phyloP scores from a whole-genome alignment of 2,797 vertebrate species.

The Margarornis squamiger region DNA sequence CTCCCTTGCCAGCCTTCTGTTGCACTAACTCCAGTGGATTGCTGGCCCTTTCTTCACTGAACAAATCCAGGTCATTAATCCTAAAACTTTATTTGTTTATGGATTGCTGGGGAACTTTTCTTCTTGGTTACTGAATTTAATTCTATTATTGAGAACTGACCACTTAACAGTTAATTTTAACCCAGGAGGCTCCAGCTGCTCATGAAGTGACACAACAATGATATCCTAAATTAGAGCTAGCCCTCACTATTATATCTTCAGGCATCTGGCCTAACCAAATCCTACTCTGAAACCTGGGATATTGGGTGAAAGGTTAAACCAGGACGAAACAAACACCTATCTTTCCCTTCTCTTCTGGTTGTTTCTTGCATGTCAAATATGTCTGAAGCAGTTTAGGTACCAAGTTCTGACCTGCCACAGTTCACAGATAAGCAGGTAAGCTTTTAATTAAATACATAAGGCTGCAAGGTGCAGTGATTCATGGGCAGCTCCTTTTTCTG shows the following conservation, averaged over 20 bases:
- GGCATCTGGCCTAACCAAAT: background rate
- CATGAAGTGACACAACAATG: background rate
- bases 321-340: background rate
- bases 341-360: background rate
- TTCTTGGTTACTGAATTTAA: background rate
- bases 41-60: background rate
- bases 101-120: background rate
- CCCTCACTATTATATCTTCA: background rate
- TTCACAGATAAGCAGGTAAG: background rate
- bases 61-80: background rate
- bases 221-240: background rate
- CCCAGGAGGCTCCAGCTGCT: rapidly evolving
- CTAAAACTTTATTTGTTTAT: background rate
- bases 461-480: background rate
- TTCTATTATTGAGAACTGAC: background rate
- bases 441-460: background rate
- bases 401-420: background rate
- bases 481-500: background rate
- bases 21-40: background rate
- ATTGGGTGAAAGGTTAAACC: background rate
- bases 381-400: background rate
- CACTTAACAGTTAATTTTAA: background rate
- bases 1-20: background rate
- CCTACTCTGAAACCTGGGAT: background rate
- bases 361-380: background rate